Conservation (phyloP, 2,888 invertebrate species). For the Ypsolopha scabrella region DNA sequence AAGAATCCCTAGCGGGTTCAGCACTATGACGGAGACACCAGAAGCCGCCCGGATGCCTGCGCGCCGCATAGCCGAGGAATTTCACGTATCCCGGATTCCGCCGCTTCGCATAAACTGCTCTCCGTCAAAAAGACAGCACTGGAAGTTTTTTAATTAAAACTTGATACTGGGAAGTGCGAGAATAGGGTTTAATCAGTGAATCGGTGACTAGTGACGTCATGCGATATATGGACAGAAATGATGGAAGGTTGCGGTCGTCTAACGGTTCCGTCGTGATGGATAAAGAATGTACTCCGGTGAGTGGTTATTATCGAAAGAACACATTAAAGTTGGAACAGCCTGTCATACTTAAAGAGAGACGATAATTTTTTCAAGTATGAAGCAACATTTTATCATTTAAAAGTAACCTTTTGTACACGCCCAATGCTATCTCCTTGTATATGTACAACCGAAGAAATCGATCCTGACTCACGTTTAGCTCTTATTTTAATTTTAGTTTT, state of each 20-base stretch:
- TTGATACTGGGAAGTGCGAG: neutral
- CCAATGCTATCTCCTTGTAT: too few relatives aligned
- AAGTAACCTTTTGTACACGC: too few relatives aligned
- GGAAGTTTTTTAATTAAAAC: constrained; percentile 3
- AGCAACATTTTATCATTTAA: too few relatives aligned
- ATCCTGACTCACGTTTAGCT: too few relatives aligned
- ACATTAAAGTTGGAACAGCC: neutral
- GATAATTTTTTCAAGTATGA: too few relatives aligned
- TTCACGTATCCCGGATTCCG: constrained; percentile 1
- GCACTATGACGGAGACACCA: neutral
- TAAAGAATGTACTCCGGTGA: neutral
- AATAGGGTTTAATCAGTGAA: neutral
- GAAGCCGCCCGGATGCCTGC: neutral
- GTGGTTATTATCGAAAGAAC: constrained; percentile 2
- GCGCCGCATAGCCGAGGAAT: neutral
- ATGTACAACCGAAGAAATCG: too few relatives aligned
- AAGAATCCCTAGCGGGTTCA: constrained; percentile 3
- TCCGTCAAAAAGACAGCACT: neutral
- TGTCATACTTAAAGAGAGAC: too few relatives aligned
- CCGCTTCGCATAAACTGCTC: neutral
- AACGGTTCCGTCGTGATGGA: constrained; percentile 14
- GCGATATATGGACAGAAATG: neutral
- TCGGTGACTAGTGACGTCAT: neutral
- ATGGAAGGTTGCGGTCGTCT: constrained; percentile 20
- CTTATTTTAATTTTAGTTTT: too few relatives aligned